A percentile compares a stretch with the other conserved stretches of the same genome.
These are phyloP conservation scores for Drosophila robusta DNA, from an alignment of 2,888 invertebrate species.

Conservation along the genomic window DNA sequence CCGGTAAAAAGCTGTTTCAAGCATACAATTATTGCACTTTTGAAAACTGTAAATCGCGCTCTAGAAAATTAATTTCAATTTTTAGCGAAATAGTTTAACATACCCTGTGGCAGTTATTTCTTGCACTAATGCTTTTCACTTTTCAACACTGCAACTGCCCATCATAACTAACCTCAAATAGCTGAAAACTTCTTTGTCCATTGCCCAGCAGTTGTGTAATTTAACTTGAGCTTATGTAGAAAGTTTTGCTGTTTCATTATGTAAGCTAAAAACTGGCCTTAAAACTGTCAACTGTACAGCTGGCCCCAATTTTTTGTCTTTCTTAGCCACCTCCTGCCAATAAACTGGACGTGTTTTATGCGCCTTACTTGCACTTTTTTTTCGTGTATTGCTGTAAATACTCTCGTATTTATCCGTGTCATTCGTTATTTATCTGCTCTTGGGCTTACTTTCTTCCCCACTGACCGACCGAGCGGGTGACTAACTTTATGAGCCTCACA, in stretches of 20 bases:
- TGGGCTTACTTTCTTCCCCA: conserved; percentile 33
- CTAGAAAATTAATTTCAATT: no score
- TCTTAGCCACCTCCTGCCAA: background rate
- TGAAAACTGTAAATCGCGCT: no score
- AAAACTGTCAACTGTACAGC: background rate
- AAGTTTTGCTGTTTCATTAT: background rate
- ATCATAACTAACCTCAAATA: background rate
- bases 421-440: conserved; percentile 48
- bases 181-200: background rate
- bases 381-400: conserved; percentile 9
- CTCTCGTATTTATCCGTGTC: conserved; percentile 27
- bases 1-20: no score
- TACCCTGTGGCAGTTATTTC: no score
- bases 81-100: no score
- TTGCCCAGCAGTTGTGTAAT: background rate
- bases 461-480: conserved; percentile 6
- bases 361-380: conserved; percentile 64
- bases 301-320: conserved; percentile 7
- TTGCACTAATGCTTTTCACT: background rate
- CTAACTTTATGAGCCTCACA: conserved; percentile 30
- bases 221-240: background rate
- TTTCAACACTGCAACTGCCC: background rate
- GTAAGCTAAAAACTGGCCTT: no score
- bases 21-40: no score
- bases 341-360: conserved; percentile 39